Conservation (phyloP, 2,797 vertebrate species). For the Sebastes trivittatus region DNA sequence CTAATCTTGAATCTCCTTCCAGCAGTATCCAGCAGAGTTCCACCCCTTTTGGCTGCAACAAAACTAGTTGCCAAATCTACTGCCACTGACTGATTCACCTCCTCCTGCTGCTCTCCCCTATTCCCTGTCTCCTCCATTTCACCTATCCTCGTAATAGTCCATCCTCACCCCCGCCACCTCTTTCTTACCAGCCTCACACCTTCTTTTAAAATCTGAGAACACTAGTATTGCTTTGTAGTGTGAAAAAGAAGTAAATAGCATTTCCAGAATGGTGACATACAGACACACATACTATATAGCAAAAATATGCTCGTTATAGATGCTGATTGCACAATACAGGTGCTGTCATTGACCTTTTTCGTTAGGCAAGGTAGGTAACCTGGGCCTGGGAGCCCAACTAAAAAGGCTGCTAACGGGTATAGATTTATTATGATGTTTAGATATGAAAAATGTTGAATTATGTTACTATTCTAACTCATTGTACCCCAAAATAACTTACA, state of each 20-base stretch:
- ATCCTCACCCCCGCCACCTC: neutral
- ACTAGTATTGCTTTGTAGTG: neutral
- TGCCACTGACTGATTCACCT: slow-evolving; percentile 59
- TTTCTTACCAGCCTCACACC: neutral
- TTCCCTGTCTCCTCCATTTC: slow-evolving; percentile 16
- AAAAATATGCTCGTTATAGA: neutral
- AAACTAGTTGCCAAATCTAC: slow-evolving; percentile 61
- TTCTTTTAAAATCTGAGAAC: slow-evolving; percentile 13
- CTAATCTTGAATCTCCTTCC: slow-evolving; percentile 34
- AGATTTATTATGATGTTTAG: no score
- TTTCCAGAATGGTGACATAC: neutral
- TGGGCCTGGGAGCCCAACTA: no score
- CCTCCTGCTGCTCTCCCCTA: neutral
- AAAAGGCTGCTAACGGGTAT: no score
- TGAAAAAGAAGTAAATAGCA: neutral
- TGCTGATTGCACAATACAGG: neutral
- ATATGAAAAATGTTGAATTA: no score
- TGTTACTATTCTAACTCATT: no score
- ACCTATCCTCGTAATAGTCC: neutral
- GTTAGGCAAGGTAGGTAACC: no score
- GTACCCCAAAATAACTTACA: no score
- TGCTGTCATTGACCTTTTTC: neutral
- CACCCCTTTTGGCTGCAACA: slow-evolving; percentile 49
- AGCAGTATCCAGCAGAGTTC: slow-evolving; percentile 28
- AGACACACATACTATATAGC: neutral